Base-by-base conservation (phyloP, 2,113 vertebrate species). In the Daboia siamensis region DNA sequence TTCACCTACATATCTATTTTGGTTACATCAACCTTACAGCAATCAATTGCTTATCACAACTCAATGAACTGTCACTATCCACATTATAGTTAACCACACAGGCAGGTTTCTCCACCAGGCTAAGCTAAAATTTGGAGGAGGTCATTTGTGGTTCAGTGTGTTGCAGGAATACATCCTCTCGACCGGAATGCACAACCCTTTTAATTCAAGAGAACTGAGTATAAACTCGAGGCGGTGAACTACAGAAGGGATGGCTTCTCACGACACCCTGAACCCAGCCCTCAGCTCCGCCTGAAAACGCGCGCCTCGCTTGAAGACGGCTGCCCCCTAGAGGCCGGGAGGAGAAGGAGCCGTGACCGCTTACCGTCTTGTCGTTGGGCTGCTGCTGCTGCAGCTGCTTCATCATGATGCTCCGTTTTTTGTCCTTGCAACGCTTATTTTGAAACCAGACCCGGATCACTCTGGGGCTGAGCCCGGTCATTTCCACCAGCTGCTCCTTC, bases 401-500 rank as follows among this genome's bases (percentile, higher is more conserved):
- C 98, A 99, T 99, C 96, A 99, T 98, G 84, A 99, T 97, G 96
- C 98, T 99, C 92, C 98, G 97, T 94, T 99, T 99, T 96, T 99
- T 99, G 98, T 99, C 99, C 95, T 99, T 99, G 98, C 99, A 99
- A 12, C 99, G 96, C 96, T 99, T 99, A 97, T 99, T 99, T 97
- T 99, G 99, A 98, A 99, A 99, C 99, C 99, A 99, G 94, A 99
- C 99, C 85, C 99, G 97, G 97, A 99, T 99, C 94, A 99, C 99
- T 10, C 99, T 97, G 54, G 99, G 99, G 90, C 99, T 99, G 90
- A 99, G 98, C 93, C 99, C 98, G 2, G 99, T 99, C 99, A 99
- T 99, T 98, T 99, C 99, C 96, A 99, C 99, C 87, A 99, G 98
- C 93, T 99, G 99, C 97, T 99, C 99, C 97, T 99, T 99, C 99